These are phyloP conservation scores for Leucozona laternaria DNA, from an alignment of 2,888 invertebrate species.

Conservation along the genomic window DNA sequence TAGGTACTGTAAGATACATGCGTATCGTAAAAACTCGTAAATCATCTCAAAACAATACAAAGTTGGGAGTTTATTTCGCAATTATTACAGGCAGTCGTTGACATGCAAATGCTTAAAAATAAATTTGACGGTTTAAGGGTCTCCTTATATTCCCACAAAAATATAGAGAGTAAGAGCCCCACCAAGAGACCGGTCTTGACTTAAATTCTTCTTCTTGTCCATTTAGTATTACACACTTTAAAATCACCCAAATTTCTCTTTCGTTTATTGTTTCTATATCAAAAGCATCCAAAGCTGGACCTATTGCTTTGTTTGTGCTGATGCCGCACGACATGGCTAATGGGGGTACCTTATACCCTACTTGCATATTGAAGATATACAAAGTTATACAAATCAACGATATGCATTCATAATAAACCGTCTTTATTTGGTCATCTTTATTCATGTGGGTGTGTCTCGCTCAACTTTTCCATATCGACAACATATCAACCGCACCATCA, in stretches of 20 bases:
- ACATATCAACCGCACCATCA: neutral
- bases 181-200: neutral
- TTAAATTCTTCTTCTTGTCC: neutral
- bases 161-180: neutral
- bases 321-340: neutral
- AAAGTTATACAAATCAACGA: neutral
- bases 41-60: too few relatives aligned
- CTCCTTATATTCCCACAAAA: too few relatives aligned
- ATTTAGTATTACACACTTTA: neutral
- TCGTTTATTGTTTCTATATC: neutral
- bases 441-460: conserved; percentile 16
- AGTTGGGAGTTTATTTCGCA: too few relatives aligned
- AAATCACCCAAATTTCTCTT: neutral
- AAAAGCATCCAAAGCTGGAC: neutral
- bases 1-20: too few relatives aligned
- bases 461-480: neutral
- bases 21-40: too few relatives aligned
- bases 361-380: neutral
- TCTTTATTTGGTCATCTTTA: conserved; percentile 22
- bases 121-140: too few relatives aligned
- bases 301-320: neutral
- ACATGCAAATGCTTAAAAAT: too few relatives aligned
- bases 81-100: too few relatives aligned
- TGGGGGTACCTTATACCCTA: neutral
- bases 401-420: conserved; percentile 13